Evolutionary conservation across 2,888 invertebrate genomes (phyloP).

Genomic region (Pollenia labialis): DNA sequence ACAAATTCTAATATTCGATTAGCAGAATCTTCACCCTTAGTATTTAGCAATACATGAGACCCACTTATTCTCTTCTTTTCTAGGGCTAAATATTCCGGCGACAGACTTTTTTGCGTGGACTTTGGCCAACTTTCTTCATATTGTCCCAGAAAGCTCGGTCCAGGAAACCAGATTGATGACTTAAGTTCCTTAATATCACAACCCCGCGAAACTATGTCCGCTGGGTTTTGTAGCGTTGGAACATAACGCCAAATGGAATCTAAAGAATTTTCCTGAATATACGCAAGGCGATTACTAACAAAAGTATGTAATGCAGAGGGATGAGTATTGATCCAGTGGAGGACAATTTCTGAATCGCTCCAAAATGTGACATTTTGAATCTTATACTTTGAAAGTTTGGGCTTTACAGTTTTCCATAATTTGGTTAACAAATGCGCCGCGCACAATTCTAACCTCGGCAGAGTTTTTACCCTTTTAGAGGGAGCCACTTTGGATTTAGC

Average conservation of each 20-base stretch:
- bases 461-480: no score
- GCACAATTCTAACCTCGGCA: no score
- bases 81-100: background rate
- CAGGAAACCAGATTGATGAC: background rate
- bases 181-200: background rate
- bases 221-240: background rate
- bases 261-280: background rate
- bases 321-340: background rate
- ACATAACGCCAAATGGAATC: slow-evolving; percentile 1
- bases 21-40: background rate
- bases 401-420: background rate
- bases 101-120: background rate
- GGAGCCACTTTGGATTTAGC: no score
- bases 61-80: background rate
- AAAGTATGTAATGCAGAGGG: background rate
- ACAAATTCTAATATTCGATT: slow-evolving; percentile 1
- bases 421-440: no score
- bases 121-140: background rate
- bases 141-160: background rate
- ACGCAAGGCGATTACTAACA: background rate
- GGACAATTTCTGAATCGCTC: background rate
- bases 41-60: background rate
- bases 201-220: background rate
- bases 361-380: slow-evolving; percentile 3
- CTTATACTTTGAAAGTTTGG: background rate